Percentiles rank a stretch among this genome's conserved stretches.
phyloP scores from a whole-genome alignment of 1,140 invertebrate genomes.

The Drosophila tani region DNA sequence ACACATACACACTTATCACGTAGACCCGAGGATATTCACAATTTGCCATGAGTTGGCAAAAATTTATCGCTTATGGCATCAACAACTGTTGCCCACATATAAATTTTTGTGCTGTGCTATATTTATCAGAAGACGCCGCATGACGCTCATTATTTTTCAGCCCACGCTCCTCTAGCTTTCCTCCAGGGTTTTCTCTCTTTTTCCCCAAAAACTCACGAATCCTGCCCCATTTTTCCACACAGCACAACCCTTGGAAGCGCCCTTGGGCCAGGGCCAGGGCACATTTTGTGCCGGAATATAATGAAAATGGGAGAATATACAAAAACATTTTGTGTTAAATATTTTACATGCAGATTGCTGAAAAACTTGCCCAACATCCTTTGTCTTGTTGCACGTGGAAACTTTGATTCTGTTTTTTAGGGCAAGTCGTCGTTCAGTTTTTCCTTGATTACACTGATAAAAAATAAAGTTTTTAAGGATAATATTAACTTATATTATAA shows the following conservation, averaged over 20 bases:
- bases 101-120: slow-evolving; percentile 42
- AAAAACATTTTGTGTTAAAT: slow-evolving; percentile 72
- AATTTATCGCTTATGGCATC: slow-evolving; percentile 58
- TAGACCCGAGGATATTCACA: slow-evolving; percentile 24
- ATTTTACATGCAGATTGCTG: slow-evolving; percentile 60
- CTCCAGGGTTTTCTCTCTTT: slow-evolving; percentile 3
- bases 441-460: neutral
- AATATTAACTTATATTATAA: neutral
- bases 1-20: slow-evolving; percentile 15
- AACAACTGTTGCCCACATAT: slow-evolving; percentile 57
- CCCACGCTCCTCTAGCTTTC: slow-evolving; percentile 26
- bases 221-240: slow-evolving; percentile 15
- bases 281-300: slow-evolving; percentile 44
- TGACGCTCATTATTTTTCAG: slow-evolving; percentile 62
- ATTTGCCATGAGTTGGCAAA: slow-evolving; percentile 51
- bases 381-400: slow-evolving; percentile 55
- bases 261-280: slow-evolving; percentile 20
- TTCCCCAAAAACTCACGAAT: slow-evolving; percentile 19
- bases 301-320: slow-evolving; percentile 56
- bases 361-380: slow-evolving; percentile 61
- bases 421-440: slow-evolving; percentile 3
- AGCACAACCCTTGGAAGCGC: slow-evolving; percentile 22
- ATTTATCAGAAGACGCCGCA: slow-evolving; percentile 60
- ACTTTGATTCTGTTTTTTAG: slow-evolving; percentile 41
- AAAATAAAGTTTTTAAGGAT: neutral